Percentiles rank a stretch among this genome's conserved stretches.
Evolutionary conservation across 2,113 vertebrate species (phyloP).

Genomic region (Psephotus haematonotus): DNA sequence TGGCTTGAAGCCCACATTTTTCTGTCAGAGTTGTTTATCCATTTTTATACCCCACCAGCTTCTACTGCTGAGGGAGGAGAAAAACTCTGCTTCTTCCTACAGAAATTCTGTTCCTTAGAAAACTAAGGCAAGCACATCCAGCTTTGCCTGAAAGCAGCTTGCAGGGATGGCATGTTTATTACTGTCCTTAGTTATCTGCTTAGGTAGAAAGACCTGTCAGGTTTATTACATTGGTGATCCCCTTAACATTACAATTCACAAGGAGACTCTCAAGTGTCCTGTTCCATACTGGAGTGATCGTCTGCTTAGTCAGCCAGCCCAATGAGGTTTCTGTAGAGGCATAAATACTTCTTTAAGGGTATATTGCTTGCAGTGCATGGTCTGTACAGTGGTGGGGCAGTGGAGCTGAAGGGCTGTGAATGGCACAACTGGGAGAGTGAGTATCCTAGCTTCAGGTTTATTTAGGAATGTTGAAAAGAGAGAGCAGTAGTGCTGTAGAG

Average conservation of each 20-base stretch:
- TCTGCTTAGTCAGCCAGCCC: background rate
- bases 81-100: conserved; percentile 18
- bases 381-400: background rate
- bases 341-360: background rate
- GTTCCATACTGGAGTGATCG: background rate
- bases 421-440: background rate
- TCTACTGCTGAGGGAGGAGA: conserved; percentile 1
- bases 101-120: conserved; percentile 40
- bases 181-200: conserved; percentile 1
- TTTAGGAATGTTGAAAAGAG: background rate
- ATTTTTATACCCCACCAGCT: conserved; percentile 36
- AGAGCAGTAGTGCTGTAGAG: background rate
- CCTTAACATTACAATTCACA: background rate
- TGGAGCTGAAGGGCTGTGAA: background rate
- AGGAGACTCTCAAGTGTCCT: background rate
- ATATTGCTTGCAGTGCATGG: background rate
- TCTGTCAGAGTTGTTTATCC: conserved; percentile 28
- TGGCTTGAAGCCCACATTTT: conserved; percentile 34
- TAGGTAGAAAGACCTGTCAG: background rate
- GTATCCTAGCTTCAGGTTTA: background rate
- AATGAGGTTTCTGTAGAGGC: background rate
- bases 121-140: background rate
- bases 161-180: background rate
- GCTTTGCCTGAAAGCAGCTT: background rate
- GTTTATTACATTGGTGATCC: background rate